phyloP scores from a whole-genome alignment of 1,140 invertebrate species.

The Pteromalus puparum region DNA sequence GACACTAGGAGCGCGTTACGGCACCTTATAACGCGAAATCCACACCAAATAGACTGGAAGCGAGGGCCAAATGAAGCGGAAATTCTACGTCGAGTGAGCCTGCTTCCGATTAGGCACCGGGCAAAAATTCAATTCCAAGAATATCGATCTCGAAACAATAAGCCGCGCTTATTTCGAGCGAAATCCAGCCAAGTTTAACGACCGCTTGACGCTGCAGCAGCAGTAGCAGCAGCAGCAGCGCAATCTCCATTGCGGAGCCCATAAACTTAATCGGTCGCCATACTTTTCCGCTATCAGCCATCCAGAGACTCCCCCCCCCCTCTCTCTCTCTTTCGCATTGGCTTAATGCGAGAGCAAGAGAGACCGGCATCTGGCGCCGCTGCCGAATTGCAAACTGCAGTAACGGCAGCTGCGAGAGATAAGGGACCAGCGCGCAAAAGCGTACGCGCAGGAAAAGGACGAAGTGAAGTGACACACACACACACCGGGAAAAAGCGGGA shows the following conservation, averaged over 20 bases:
- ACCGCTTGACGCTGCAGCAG: neutral
- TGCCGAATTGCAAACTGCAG: neutral
- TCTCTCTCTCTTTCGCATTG: slow-evolving; percentile 47
- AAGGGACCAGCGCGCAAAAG: slow-evolving; percentile 26
- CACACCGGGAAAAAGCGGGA: slow-evolving; percentile 8
- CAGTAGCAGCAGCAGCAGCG: neutral
- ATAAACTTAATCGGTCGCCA: neutral
- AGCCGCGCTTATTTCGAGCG: neutral
- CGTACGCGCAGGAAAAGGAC: slow-evolving; percentile 23
- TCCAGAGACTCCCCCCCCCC: neutral
- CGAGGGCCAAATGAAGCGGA: neutral
- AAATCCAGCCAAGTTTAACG: neutral
- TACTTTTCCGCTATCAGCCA: neutral
- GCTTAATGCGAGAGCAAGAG: neutral
- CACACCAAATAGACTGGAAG: slow-evolving; percentile 24
- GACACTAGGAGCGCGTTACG: too few species aligned
- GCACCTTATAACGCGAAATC: neutral
- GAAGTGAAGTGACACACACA: neutral
- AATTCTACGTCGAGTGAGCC: slow-evolving; percentile 54
- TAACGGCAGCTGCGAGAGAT: neutral
- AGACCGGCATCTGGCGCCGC: neutral
- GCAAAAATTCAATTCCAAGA: slow-evolving; percentile 54
- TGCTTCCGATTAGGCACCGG: slow-evolving; percentile 50
- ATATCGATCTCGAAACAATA: neutral
- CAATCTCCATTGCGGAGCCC: neutral